Conservation (phyloP, 2,113 vertebrate genomes). For the Lota lota region DNA sequence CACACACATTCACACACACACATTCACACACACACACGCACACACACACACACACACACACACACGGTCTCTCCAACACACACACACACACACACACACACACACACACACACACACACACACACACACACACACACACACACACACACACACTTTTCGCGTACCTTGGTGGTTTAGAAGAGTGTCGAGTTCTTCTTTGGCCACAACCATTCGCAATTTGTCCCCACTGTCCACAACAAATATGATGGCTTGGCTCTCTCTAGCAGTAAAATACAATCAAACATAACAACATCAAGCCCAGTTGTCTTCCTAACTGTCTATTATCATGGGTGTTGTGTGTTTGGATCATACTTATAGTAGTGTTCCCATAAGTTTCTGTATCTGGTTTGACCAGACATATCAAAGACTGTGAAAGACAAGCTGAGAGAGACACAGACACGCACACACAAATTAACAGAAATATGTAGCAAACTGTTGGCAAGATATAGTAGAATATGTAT, state of each 20-base stretch:
- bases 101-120: no score
- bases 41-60: no score
- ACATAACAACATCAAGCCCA: neutral
- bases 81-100: no score
- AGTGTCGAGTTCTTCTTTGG: constrained; percentile 94
- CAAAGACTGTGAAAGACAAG: constrained; percentile 96
- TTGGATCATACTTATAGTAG: constrained; percentile 91
- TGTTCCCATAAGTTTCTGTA: constrained; percentile 98
- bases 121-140: no score
- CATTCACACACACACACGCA: no score
- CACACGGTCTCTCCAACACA: no score
- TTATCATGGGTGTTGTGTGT: constrained; percentile 5
- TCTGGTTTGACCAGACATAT: constrained; percentile 97
- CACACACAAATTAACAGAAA: neutral
- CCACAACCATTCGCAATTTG: constrained; percentile 96
- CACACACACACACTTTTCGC: neutral
- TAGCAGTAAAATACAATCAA: constrained; percentile 56
- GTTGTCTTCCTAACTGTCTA: no score
- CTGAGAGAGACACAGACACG: constrained; percentile 60
- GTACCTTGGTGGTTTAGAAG: constrained; percentile 94
- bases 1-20: no score
- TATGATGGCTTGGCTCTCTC: constrained; percentile 97
- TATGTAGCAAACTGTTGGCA: no score
- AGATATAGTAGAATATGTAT: neutral
- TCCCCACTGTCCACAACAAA: constrained; percentile 98